phyloP scores from a whole-genome alignment of 2,888 invertebrate species.

The Cinara cedri region DNA sequence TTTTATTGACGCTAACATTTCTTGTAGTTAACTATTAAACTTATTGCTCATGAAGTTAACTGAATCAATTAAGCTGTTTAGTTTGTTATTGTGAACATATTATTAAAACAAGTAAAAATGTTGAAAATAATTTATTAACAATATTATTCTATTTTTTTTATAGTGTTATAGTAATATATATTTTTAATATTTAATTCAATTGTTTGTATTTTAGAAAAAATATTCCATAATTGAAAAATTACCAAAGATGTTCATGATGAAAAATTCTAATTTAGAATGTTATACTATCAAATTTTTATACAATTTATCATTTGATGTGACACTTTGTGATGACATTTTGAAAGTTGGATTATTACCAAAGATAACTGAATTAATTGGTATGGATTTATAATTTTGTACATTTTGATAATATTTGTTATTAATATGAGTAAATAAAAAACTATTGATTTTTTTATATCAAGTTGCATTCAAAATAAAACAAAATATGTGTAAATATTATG shows the following conservation, averaged over 20 bases:
- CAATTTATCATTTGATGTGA: slow-evolving; percentile 94
- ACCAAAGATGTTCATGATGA: slow-evolving; percentile 76
- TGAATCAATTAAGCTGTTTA: too few relatives aligned
- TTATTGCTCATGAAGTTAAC: too few relatives aligned
- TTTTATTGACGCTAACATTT: too few relatives aligned
- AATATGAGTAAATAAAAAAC: background rate
- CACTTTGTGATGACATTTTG: slow-evolving; percentile 86
- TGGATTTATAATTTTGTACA: slow-evolving; percentile 62
- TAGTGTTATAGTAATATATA: background rate
- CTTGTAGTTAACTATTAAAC: too few relatives aligned
- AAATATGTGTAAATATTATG: too few relatives aligned
- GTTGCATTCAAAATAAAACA: too few relatives aligned
- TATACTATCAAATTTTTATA: slow-evolving; percentile 86
- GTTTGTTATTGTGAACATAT: too few relatives aligned
- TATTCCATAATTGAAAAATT: slow-evolving; percentile 77
- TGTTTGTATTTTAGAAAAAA: slow-evolving; percentile 32
- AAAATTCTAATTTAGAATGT: slow-evolving; percentile 76
- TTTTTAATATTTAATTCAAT: background rate
- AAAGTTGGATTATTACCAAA: slow-evolving; percentile 87
- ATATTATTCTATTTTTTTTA: background rate
- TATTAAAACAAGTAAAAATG: too few relatives aligned
- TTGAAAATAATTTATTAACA: too few relatives aligned
- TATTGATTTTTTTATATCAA: too few relatives aligned
- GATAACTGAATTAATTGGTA: slow-evolving; percentile 71
- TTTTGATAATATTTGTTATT: background rate